These are phyloP conservation scores for Indicator maculatus DNA, from an alignment of 2,113 vertebrate species.

Conservation along the genomic window DNA sequence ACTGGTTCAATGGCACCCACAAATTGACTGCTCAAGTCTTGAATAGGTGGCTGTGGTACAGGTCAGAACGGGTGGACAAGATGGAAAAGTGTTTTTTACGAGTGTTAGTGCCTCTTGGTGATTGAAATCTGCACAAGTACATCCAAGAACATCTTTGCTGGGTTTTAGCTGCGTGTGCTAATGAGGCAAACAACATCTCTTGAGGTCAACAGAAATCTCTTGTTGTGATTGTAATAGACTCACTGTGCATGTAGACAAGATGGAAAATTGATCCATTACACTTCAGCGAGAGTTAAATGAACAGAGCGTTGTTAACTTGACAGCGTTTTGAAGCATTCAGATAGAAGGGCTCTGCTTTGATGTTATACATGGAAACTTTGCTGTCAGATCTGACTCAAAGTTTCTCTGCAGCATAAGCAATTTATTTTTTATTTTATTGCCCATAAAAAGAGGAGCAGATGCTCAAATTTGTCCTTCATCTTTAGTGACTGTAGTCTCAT, in stretches of 20 bases:
- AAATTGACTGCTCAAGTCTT: neutral
- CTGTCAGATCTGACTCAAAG: neutral
- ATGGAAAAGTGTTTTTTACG: neutral
- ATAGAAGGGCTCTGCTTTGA: slow-evolving; percentile 4
- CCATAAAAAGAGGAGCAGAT: neutral
- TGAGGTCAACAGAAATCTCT: neutral
- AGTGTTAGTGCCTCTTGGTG: neutral
- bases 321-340: neutral
- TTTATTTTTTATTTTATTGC: neutral
- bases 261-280: slow-evolving; percentile 30
- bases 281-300: slow-evolving; percentile 13
- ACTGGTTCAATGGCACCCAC: neutral
- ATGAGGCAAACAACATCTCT: neutral
- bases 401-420: neutral
- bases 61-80: neutral
- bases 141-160: neutral
- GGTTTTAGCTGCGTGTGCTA: neutral
- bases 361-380: neutral
- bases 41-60: neutral
- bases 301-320: neutral
- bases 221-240: neutral
- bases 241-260: slow-evolving; percentile 13
- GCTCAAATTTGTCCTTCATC: neutral
- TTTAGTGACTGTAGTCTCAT: neutral
- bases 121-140: neutral